phyloP scores from a whole-genome alignment of 23 tunicate species.

The Styela clava region DNA sequence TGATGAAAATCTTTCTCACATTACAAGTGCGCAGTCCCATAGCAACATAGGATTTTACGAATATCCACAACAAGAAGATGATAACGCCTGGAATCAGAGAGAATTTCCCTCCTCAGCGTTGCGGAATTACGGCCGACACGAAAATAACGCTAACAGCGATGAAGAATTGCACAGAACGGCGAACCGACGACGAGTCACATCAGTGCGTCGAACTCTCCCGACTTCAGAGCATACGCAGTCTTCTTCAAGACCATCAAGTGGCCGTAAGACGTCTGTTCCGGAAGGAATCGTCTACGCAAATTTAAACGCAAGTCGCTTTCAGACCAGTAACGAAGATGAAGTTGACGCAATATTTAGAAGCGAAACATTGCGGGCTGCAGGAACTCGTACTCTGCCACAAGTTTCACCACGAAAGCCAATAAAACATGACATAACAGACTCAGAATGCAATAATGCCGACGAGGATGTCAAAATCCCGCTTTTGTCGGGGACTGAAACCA shows the following conservation, averaged over 20 bases:
- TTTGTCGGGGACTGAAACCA: not conserved
- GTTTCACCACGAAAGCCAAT: not conserved
- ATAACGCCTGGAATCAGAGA: not conserved
- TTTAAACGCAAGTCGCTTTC: not conserved
- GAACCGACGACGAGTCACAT: not conserved
- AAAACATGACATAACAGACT: not conserved
- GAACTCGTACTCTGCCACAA: slow-evolving; percentile 3
- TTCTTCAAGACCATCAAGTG: not conserved
- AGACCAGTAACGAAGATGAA: slow-evolving; percentile 26
- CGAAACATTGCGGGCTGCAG: slow-evolving; percentile 4
- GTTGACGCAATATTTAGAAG: slow-evolving; percentile 15
- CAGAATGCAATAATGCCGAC: not conserved
- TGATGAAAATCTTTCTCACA: not conserved
- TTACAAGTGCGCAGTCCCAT: not conserved
- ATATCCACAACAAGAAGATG: not conserved
- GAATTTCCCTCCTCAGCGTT: not conserved
- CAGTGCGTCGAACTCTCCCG: not conserved
- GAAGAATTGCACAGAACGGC: not conserved
- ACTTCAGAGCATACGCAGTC: slow-evolving; percentile 1
- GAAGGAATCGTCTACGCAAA: not conserved
- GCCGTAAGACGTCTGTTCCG: not conserved
- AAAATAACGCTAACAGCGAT: not conserved
- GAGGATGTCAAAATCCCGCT: not conserved
- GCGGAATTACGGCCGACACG: not conserved
- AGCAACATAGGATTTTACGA: not conserved